Evolutionary conservation across 2,797 vertebrate species (phyloP).

Genomic region (Allenopithecus nigroviridis): DNA sequence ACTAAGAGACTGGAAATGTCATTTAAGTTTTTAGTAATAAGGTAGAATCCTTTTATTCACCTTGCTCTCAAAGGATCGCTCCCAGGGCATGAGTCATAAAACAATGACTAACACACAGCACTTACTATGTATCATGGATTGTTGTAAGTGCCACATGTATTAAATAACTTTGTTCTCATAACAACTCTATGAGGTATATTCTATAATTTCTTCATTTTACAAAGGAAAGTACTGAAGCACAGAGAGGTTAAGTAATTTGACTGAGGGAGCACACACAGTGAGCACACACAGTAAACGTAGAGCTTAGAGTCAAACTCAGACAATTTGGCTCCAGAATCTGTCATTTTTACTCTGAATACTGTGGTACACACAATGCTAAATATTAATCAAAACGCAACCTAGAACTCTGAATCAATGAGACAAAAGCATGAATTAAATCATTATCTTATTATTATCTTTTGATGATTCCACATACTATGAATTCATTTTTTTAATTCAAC

Average conservation of each 20-base stretch:
- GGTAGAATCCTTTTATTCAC: neutral
- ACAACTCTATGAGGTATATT: neutral
- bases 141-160: neutral
- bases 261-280: neutral
- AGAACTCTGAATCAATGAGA: neutral
- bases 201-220: neutral
- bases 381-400: neutral
- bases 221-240: neutral
- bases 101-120: neutral
- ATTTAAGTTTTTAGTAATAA: slow-evolving; percentile 42
- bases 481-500: slow-evolving; percentile 19
- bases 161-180: neutral
- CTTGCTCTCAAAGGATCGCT: neutral
- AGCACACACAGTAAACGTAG: neutral
- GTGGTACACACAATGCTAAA: neutral
- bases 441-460: neutral
- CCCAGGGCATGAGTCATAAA: neutral
- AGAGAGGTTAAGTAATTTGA: neutral
- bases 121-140: neutral
- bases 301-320: neutral
- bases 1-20: slow-evolving; percentile 43
- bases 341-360: neutral
- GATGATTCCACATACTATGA: neutral
- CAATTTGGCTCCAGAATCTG: neutral
- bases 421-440: neutral